Base-by-base conservation (phyloP, 2,113 vertebrate genomes). In the Collichthys lucidus region DNA sequence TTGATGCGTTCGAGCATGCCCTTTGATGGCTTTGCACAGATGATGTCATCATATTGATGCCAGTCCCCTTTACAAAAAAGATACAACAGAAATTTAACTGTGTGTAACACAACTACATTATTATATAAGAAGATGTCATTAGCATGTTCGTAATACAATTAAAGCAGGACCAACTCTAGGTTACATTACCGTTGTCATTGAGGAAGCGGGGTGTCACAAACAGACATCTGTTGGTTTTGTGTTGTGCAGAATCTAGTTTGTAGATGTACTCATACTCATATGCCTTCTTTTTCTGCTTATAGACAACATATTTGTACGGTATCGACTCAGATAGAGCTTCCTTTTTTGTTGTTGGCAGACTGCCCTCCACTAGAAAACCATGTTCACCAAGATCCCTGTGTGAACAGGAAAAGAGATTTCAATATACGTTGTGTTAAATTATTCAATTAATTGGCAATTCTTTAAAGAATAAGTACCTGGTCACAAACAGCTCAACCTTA, bases 1-100 rank as follows among this genome's bases (percentile, higher is more conserved):
- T 64, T 93, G 0, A 91, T 0, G 0, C 64, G 79, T 47, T 80
- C 49, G 0, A 91, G 0, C 0, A 2, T 0, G 0, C 0, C 0
- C 3, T 91, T 19, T 0, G 92, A 20, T 0, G 93, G 75, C 53
- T 22, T 44, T 0, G 2, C 80, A 17, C 96, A 98, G 11, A 98
- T 93, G 0, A 98, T 97, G 64, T 98, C 98, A 17, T 99, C 98
- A 0, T 98, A 99, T 20, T 99, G 98, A 86, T 99, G 98, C 98
- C 98, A 99, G 29, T 95, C 94, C 0, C 93, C 94, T 95, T 59
- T 26, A 62, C 12, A 46, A 15, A 49, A 46, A 62, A 57, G 3
- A 53, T 47, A 40, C 2, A 79, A 59, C 8, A 53, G 3, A 69
- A 16, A 44, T 66, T 9, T 17, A 24, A 61, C 11, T 61, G 16